phyloP scores from a whole-genome alignment of 2,888 invertebrate species.

The Ellobium chinense region DNA sequence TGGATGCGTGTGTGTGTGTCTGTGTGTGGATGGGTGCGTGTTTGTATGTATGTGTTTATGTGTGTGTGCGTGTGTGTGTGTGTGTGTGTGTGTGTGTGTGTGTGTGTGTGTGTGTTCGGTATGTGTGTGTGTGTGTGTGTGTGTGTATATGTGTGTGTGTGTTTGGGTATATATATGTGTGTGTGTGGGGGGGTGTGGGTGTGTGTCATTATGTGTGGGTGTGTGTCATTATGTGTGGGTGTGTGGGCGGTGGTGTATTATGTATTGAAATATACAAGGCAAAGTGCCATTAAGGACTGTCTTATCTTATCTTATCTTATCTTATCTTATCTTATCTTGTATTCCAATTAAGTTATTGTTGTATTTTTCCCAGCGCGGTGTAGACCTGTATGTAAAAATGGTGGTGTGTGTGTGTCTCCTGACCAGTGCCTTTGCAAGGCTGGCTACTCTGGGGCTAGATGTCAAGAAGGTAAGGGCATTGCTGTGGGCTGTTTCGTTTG shows the following conservation, averaged over 20 bases:
- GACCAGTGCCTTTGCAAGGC: constrained; percentile 88
- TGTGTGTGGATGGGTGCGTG: too few species aligned
- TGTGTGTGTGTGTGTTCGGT: background rate
- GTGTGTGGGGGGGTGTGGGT: background rate
- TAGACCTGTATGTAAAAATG: constrained; percentile 88
- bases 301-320: too few species aligned
- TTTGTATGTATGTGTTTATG: too few species aligned
- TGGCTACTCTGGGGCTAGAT: constrained; percentile 63
- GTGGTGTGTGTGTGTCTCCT: constrained; percentile 88
- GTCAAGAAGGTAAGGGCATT: constrained; percentile 72
- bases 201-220: background rate
- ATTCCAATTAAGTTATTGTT: background rate
- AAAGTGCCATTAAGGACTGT: too few species aligned
- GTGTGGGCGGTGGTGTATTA: too few species aligned
- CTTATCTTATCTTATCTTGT: background rate
- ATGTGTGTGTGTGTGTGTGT: background rate
- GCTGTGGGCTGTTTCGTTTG: too few species aligned
- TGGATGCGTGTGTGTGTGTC: too few species aligned
- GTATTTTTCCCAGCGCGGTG: constrained; percentile 84
- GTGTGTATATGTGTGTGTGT: background rate
- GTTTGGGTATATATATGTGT: background rate
- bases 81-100: background rate
- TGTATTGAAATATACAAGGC: too few species aligned
- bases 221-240: too few species aligned
- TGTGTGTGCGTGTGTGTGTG: too few species aligned